Percentiles rank a stretch among this genome's conserved stretches.
Evolutionary conservation across 2,888 invertebrate species (phyloP).

Genomic region (Notodonta dromedarius): DNA sequence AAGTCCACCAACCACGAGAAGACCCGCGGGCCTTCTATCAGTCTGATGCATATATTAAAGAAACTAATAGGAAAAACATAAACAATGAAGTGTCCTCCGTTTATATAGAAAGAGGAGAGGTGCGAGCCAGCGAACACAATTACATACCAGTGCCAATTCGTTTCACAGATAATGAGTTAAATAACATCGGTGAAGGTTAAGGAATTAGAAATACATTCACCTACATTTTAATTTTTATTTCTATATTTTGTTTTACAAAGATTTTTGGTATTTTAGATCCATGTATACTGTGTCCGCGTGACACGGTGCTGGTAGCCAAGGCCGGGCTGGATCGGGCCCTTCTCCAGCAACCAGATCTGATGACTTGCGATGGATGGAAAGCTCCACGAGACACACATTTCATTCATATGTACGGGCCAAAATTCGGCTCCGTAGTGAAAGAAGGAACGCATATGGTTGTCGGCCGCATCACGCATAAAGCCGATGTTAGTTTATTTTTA

Average conservation of each 20-base stretch:
- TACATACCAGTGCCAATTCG: conserved; percentile 38
- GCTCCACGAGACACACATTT: conserved; percentile 58
- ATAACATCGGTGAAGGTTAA: conserved; percentile 43
- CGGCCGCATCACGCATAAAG: conserved; percentile 60
- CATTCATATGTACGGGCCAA: conserved; percentile 68
- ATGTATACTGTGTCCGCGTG: conserved; percentile 74
- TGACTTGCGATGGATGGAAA: conserved; percentile 60
- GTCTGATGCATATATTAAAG: conserved; percentile 73
- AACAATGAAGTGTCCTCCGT: conserved; percentile 62
- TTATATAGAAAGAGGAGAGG: conserved; percentile 65
- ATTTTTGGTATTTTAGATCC: conserved; percentile 25
- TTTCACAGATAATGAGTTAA: conserved; percentile 40
- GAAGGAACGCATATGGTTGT: conserved; percentile 70
- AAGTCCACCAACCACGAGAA: conserved; percentile 69
- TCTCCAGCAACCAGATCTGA: conserved; percentile 60
- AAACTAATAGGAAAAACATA: conserved; percentile 61
- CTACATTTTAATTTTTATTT: conserved; percentile 8
- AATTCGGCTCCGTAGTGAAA: conserved; percentile 65
- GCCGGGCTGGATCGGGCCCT: conserved; percentile 61
- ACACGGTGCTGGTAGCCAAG: conserved; percentile 70
- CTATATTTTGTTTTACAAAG: conserved; percentile 3
- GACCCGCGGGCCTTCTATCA: conserved; percentile 75
- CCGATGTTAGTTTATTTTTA: conserved; percentile 48
- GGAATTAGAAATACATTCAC: conserved; percentile 4
- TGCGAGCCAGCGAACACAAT: conserved; percentile 48